These are phyloP conservation scores for Musca domestica DNA, from an alignment of 1,140 invertebrate species.

Conservation along the genomic window DNA sequence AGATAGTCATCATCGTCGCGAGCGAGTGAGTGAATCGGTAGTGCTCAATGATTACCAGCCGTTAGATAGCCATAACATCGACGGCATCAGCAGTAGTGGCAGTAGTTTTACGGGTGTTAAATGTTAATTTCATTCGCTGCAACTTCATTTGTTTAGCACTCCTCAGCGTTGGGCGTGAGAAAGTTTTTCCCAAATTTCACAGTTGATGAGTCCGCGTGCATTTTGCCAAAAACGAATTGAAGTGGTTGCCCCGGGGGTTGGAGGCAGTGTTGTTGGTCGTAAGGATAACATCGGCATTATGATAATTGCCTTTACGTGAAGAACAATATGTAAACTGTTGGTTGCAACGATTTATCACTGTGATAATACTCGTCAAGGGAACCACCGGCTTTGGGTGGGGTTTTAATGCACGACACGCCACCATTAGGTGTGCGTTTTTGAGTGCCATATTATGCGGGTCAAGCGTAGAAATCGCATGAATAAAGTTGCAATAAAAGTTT, in stretches of 20 bases:
- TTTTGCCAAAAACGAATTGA: not conserved
- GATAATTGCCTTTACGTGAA: slow-evolving; percentile 19
- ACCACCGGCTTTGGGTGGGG: not conserved
- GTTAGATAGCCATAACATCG: not conserved
- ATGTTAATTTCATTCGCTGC: slow-evolving; percentile 11
- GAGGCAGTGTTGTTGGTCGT: too few species aligned
- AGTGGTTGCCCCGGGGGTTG: not conserved
- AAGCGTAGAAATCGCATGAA: slow-evolving; percentile 19
- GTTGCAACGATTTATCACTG: not conserved
- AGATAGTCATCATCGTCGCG: not conserved
- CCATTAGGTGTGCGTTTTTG: not conserved
- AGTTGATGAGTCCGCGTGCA: slow-evolving; percentile 1
- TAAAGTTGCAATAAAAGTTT: slow-evolving; percentile 14
- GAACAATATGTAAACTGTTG: slow-evolving; percentile 16
- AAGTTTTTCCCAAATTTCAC: slow-evolving; percentile 9
- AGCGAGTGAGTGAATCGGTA: not conserved
- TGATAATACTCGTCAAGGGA: not conserved
- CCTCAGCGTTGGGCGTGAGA: not conserved
- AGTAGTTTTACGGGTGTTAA: slow-evolving; percentile 16
- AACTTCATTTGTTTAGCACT: not conserved
- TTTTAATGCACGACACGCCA: not conserved
- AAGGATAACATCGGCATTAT: slow-evolving; percentile 3
- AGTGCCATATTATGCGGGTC: slow-evolving; percentile 9
- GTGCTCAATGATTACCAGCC: slow-evolving; percentile 6
- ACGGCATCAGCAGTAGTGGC: not conserved